Evolutionary conservation across 2,888 invertebrate genomes (phyloP).

Genomic region (Calliphora vomitoria): DNA sequence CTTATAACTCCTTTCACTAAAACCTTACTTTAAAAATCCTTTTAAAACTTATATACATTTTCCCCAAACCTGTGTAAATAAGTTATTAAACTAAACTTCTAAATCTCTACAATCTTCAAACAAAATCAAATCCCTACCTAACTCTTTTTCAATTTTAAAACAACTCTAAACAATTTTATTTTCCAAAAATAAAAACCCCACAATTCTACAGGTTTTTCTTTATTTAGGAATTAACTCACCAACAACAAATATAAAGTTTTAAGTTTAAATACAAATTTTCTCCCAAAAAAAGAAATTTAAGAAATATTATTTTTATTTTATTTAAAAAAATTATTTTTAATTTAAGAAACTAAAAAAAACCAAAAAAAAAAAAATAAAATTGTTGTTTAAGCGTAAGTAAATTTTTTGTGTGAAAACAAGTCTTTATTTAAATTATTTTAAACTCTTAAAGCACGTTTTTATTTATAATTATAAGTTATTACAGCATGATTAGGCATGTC

Average conservation of each 20-base stretch:
- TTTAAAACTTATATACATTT: neutral
- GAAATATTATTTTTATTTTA: constrained; percentile 13
- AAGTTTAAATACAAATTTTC: neutral
- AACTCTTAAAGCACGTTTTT: constrained; percentile 20
- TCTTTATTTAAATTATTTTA: neutral
- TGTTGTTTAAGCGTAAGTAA: constrained; percentile 67
- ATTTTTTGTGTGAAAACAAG: constrained; percentile 23
- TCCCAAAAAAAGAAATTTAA: neutral
- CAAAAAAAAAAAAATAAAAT: neutral
- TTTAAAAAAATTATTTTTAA: constrained; percentile 17
- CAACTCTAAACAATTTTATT: no score
- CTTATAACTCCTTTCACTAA: no score
- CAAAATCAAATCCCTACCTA: no score
- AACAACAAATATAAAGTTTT: neutral
- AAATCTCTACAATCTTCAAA: neutral
- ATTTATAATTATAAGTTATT: constrained; percentile 1
- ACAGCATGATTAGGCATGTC: constrained; percentile 53
- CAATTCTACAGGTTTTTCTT: neutral
- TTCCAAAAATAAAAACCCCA: neutral
- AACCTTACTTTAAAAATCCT: no score
- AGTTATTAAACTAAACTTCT: neutral
- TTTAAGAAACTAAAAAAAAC: constrained; percentile 46
- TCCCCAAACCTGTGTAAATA: neutral
- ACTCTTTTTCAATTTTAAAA: no score
- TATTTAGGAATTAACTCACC: neutral